Percentiles rank a stretch among this genome's conserved stretches.
These are phyloP conservation scores for Eupithecia vulgata DNA, from an alignment of 2,888 invertebrate genomes.

Conservation along the genomic window DNA sequence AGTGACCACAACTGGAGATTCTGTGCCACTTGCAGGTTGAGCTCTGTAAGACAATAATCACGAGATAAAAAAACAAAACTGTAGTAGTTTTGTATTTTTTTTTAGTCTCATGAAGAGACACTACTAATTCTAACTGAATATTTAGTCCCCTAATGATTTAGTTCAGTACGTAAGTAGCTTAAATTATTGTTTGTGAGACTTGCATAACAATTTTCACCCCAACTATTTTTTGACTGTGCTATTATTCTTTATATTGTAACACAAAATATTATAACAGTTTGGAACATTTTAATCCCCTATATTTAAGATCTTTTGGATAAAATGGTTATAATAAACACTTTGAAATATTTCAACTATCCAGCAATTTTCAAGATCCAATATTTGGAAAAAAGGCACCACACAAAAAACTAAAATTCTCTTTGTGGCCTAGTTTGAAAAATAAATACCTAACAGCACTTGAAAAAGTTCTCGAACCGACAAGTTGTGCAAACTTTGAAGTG, in stretches of 20 bases:
- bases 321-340: too few species aligned
- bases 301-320: too few species aligned
- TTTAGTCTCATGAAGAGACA: neutral
- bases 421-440: neutral
- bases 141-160: neutral
- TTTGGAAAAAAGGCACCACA: neutral
- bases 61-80: neutral
- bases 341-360: neutral
- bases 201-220: too few species aligned
- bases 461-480: neutral
- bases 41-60: constrained; percentile 37
- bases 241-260: neutral
- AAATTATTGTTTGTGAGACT: neutral
- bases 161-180: neutral
- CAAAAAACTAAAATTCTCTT: neutral
- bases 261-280: neutral
- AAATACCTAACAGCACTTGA: neutral
- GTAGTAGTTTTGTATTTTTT: neutral
- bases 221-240: neutral
- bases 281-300: neutral
- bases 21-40: constrained; percentile 52
- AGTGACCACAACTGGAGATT: constrained; percentile 60
- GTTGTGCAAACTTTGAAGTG: neutral
- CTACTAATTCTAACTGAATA: neutral
- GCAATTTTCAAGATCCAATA: neutral